Percentiles rank a stretch among this genome's conserved stretches.
phyloP scores from a whole-genome alignment of 2,113 vertebrate species.

The Hyaena hyaena region DNA sequence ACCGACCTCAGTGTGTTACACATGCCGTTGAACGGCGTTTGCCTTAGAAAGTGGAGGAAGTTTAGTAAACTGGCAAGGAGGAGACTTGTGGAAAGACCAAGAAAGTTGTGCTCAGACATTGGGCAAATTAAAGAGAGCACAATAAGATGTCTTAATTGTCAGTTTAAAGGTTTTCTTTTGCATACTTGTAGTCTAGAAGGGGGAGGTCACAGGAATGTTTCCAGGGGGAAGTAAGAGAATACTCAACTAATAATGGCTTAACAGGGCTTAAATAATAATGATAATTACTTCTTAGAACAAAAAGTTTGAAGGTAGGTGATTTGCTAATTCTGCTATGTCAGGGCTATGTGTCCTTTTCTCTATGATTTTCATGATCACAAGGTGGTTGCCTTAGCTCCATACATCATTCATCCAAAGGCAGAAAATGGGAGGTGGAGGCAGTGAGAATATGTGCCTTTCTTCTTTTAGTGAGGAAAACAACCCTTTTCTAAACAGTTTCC shows the following conservation, averaged over 20 bases:
- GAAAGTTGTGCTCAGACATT: not conserved
- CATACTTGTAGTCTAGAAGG: not conserved
- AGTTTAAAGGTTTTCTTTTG: not conserved
- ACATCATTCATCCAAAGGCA: not conserved
- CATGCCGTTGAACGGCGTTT: not conserved
- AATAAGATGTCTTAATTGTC: not conserved
- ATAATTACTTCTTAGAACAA: not conserved
- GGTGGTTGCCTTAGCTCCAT: not conserved
- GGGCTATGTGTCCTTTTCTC: not conserved
- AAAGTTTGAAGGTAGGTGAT: not conserved
- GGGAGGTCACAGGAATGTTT: not conserved
- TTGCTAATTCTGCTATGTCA: not conserved
- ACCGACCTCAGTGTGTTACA: not conserved
- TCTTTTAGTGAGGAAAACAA: not conserved
- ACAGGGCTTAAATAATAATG: not conserved
- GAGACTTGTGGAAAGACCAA: not conserved
- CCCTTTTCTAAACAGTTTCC: not conserved
- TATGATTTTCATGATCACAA: not conserved
- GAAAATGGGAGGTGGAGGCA: not conserved
- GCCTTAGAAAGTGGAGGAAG: not conserved
- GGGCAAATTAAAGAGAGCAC: not conserved
- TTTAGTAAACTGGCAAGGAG: not conserved
- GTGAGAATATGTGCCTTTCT: not conserved
- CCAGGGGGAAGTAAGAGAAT: conserved; percentile 23
- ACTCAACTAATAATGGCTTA: not conserved